phyloP scores from a whole-genome alignment of 2,797 vertebrate species.

The Pseudomugil tenellus region DNA sequence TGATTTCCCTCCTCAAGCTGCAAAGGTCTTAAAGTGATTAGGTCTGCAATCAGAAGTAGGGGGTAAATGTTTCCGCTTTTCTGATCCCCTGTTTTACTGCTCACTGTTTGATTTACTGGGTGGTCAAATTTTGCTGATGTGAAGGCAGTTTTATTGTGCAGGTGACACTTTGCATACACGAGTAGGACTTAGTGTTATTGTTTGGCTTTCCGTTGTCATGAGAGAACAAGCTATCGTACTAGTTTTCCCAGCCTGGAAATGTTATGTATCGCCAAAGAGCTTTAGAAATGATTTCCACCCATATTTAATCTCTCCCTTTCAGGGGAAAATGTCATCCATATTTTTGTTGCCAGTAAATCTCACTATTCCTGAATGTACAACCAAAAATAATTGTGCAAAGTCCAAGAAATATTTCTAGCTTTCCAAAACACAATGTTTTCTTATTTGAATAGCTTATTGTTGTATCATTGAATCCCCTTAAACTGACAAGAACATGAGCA shows the following conservation, averaged over 20 bases:
- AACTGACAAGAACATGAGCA: background rate
- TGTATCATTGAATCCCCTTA: constrained; percentile 1
- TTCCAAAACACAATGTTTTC: constrained; percentile 11
- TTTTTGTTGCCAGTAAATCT: constrained; percentile 7
- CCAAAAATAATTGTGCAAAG: background rate
- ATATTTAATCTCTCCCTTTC: background rate
- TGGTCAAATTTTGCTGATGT: constrained; percentile 58
- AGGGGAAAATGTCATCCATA: constrained; percentile 20
- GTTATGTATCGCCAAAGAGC: constrained; percentile 6
- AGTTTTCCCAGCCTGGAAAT: constrained; percentile 2
- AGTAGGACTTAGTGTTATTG: background rate
- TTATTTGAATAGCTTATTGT: constrained; percentile 11
- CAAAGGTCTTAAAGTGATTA: constrained; percentile 77
- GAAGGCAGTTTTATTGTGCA: constrained; percentile 7
- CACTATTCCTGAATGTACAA: constrained; percentile 15
- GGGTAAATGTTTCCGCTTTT: constrained; percentile 72
- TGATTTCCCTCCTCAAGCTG: constrained; percentile 71
- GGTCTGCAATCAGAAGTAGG: constrained; percentile 67
- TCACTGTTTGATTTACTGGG: constrained; percentile 63
- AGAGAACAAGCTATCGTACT: constrained; percentile 1
- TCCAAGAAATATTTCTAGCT: background rate
- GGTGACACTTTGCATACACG: constrained; percentile 26
- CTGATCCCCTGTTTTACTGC: constrained; percentile 54
- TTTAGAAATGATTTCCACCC: constrained; percentile 14
- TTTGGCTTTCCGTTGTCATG: constrained; percentile 3